Conservation (phyloP, 2,113 vertebrate genomes). For the Otis tarda region DNA sequence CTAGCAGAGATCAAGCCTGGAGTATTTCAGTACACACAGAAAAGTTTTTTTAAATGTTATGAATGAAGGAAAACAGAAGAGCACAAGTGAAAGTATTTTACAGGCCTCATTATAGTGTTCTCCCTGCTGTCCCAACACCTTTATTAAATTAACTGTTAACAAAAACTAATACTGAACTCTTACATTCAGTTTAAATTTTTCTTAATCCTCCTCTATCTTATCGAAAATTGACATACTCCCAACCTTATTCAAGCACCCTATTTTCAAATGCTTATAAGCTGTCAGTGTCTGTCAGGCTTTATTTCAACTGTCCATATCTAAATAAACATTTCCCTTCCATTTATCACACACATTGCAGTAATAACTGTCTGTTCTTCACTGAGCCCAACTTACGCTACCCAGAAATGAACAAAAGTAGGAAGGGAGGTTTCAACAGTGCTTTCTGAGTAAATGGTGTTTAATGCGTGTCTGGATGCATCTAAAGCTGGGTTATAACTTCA, state of each 20-base stretch:
- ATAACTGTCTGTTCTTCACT: background rate
- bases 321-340: background rate
- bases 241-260: background rate
- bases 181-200: background rate
- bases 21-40: background rate
- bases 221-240: background rate
- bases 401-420: background rate
- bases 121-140: background rate
- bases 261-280: background rate
- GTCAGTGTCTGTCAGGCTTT: background rate
- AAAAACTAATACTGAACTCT: background rate
- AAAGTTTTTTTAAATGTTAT: background rate
- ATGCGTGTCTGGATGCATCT: background rate
- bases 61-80: background rate
- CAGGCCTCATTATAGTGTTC: background rate
- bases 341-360: background rate
- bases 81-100: background rate
- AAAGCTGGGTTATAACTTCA: background rate
- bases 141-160: background rate
- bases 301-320: background rate
- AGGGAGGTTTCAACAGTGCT: background rate
- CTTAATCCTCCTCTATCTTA: background rate
- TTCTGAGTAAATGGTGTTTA: background rate
- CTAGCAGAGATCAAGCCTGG: background rate
- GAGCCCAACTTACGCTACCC: background rate